Conservation (phyloP, 2,888 invertebrate genomes). For the Dascillus cervinus region DNA sequence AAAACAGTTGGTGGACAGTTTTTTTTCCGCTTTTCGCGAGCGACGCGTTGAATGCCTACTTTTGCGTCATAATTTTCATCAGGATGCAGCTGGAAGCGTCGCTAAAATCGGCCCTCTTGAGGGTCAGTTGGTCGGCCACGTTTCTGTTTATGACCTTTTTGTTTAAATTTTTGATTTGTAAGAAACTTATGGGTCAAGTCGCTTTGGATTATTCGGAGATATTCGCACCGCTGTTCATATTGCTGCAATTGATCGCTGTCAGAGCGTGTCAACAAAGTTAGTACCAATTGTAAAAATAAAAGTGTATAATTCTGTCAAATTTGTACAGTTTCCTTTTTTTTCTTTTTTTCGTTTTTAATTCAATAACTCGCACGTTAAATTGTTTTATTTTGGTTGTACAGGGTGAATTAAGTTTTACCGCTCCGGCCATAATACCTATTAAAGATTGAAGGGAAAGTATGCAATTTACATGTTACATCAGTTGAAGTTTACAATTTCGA, state of each 20-base stretch:
- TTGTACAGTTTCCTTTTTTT: too few species aligned
- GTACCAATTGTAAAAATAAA: too few species aligned
- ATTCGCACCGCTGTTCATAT: conserved; percentile 83
- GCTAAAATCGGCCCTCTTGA: conserved; percentile 68
- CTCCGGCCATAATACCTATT: too few species aligned
- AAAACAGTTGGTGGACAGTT: conserved; percentile 76
- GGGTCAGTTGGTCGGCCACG: conserved; percentile 77
- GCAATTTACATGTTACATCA: too few species aligned
- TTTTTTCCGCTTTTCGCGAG: conserved; percentile 89
- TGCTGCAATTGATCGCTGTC: conserved; percentile 83
- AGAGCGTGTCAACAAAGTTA: conserved; percentile 88
- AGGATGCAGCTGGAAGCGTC: conserved; percentile 78
- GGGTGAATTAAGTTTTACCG: too few species aligned
- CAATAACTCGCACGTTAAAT: too few species aligned
- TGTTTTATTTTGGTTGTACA: too few species aligned
- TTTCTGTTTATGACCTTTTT: conserved; percentile 78
- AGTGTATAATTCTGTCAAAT: too few species aligned
- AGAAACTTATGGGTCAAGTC: conserved; percentile 75
- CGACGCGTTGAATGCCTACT: conserved; percentile 89
- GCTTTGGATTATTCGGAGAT: conserved; percentile 86
- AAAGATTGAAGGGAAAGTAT: too few species aligned
- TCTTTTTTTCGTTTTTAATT: too few species aligned
- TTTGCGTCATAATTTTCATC: conserved; percentile 90
- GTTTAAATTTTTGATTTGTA: conserved; percentile 85
- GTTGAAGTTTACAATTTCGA: too few species aligned